phyloP scores from a whole-genome alignment of 2,113 vertebrate species.

The Nyctibius bracteatus region DNA sequence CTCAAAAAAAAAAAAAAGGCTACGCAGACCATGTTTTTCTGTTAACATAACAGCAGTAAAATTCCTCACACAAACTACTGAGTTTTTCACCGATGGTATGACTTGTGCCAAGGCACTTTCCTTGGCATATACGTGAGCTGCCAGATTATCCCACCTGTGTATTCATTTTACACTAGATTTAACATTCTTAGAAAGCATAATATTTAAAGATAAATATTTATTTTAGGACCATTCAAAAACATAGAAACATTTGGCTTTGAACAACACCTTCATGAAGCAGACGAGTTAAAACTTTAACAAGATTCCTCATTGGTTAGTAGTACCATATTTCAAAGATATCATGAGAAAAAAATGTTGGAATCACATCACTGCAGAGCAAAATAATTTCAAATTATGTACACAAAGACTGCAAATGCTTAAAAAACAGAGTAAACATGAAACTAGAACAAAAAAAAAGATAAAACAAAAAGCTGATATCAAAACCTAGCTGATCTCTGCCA shows the following conservation, averaged over 20 bases:
- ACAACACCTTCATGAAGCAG: neutral
- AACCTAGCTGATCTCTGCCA: neutral
- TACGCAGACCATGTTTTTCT: neutral
- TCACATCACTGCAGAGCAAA: neutral
- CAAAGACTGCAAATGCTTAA: neutral
- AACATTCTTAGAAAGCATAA: neutral
- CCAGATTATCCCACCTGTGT: neutral
- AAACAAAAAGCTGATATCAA: neutral
- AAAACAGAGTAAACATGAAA: neutral
- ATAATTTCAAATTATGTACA: neutral
- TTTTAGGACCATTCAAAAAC: neutral
- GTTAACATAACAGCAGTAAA: neutral
- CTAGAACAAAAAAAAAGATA: neutral
- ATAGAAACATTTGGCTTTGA: neutral
- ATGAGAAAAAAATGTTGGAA: neutral
- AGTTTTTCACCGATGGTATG: neutral
- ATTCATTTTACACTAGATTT: neutral
- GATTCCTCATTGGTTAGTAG: neutral
- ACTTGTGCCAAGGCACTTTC: neutral
- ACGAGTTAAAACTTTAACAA: neutral
- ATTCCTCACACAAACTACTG: neutral
- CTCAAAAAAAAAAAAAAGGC: neutral
- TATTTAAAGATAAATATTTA: neutral
- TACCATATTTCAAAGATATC: neutral
- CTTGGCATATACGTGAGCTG: neutral